Evolutionary conservation across 2,113 vertebrate genomes (phyloP).

Genomic region (Mesocricetus auratus): DNA sequence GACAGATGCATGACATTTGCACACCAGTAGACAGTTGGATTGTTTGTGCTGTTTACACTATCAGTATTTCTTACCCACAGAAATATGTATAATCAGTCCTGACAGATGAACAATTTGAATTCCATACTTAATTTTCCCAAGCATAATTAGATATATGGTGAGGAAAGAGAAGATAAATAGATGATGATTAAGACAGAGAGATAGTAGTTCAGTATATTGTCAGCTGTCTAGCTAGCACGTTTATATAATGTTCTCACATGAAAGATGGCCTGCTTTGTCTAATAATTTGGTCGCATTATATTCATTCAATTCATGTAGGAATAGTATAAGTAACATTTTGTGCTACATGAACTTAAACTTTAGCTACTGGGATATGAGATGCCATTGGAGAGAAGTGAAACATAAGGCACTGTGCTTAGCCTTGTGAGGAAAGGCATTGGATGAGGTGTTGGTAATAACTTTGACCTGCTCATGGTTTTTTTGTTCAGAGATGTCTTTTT

Average conservation of each 20-base stretch:
- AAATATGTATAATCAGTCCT: neutral
- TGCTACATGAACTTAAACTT: constrained; percentile 46
- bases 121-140: neutral
- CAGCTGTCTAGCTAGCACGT: neutral
- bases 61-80: neutral
- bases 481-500: constrained; percentile 57
- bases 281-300: neutral
- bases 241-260: neutral
- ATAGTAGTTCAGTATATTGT: neutral
- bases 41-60: neutral
- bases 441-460: neutral
- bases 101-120: neutral
- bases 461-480: constrained; percentile 58
- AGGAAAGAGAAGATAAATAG: neutral
- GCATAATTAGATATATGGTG: neutral
- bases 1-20: neutral
- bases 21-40: constrained; percentile 38
- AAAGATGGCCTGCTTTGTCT: neutral
- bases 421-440: neutral
- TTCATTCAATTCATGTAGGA: neutral
- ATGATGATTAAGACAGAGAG: neutral
- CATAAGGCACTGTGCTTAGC: neutral
- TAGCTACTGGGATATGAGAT: constrained; percentile 15
- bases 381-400: neutral
- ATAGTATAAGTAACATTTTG: constrained; percentile 5